Evolutionary conservation across 2,113 vertebrate species (phyloP), one percentile per base, ranked within the genome.

Genomic region (Polyodon spathula): DNA sequence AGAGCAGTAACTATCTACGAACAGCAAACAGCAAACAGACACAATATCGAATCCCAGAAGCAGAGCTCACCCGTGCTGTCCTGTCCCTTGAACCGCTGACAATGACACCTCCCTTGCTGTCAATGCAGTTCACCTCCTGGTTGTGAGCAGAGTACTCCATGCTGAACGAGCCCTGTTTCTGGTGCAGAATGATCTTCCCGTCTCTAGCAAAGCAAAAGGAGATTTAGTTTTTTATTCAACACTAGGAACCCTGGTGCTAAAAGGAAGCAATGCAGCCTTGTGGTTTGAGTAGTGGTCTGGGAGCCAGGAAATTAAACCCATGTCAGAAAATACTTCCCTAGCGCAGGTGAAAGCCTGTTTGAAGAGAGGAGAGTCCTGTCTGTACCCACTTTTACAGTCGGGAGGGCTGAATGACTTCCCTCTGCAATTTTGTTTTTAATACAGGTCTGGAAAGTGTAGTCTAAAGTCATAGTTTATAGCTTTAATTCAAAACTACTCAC

Each of bases 71-170:
- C 92, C 92, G 90, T 0, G 90, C 89, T 4, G 94, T 97, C 71
- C 81, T 83, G 78, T 98, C 95, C 75, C 94, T 89, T 61, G 96
- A 98, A 72, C 96, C 95, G 0, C 93, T 98, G 81, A 98, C 82
- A 63, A 97, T 85, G 59, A 98, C 83, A 65, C 84, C 86, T 4
- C 89, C 88, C 85, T 88, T 92, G 73, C 85, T 89, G 59, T 98
- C 96, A 73, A 98, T 86, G 75, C 95, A 98, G 77, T 93, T 97
- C 73, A 98, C 94, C 73, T 98, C 94, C 77, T 98, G 93, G 48
- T 89, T 86, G 42, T 98, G 96, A 1, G 92, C 95, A 0, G 78
- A 81, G 63, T 90, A 89, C 75, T 88, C 89, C 70, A 88, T 17
- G 0, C 81, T 86, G 72, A 78, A 83, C 48, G 86, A 80, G 60